phyloP scores from a whole-genome alignment of 2,888 invertebrate genomes.

The Clitarchus hookeri region DNA sequence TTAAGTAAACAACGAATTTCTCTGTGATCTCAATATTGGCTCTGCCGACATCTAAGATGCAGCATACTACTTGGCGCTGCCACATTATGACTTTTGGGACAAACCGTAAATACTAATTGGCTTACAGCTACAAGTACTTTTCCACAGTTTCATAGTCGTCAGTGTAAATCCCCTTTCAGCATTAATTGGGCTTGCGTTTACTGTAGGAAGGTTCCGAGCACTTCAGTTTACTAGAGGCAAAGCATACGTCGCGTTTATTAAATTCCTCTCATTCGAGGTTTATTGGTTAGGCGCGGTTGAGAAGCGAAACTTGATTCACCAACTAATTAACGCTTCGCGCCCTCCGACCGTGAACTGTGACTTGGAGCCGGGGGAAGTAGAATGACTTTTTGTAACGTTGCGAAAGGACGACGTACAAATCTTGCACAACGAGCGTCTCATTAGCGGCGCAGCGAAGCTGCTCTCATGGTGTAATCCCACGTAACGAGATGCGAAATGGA shows the following conservation, averaged over 20 bases:
- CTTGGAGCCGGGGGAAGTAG: neutral
- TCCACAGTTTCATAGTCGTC: no score
- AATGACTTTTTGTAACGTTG: neutral
- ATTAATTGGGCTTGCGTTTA: neutral
- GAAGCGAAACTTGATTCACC: neutral
- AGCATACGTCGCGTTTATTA: neutral
- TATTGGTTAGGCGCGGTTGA: neutral
- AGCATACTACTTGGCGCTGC: no score
- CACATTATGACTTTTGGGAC: no score
- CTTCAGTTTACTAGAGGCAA: neutral
- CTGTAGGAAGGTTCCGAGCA: no score
- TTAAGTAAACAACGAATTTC: no score
- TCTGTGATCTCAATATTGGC: no score
- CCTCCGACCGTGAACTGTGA: neutral
- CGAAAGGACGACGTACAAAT: neutral
- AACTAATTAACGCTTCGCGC: neutral
- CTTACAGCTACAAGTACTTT: no score
- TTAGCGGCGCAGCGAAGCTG: neutral
- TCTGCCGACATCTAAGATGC: no score
- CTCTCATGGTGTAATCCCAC: neutral
- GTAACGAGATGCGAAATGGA: slow-evolving; percentile 10
- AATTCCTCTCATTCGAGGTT: neutral
- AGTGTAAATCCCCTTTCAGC: neutral
- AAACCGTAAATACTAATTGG: no score
- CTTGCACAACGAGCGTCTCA: neutral